Base-by-base conservation (phyloP, 2,113 vertebrate genomes). In the Equus quagga region DNA sequence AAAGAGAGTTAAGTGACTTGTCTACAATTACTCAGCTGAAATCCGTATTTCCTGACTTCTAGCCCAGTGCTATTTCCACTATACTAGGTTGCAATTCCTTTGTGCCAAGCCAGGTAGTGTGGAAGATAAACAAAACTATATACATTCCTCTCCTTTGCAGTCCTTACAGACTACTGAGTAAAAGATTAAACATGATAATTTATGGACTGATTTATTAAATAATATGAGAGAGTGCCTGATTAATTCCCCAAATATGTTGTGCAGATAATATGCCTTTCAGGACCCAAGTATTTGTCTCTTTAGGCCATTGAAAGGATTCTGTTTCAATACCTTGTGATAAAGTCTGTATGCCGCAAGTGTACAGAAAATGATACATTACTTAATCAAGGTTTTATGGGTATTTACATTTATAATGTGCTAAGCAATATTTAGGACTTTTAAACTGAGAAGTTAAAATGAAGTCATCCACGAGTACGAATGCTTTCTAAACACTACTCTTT, bases 1-100 rank as follows among this genome's bases (percentile, higher is more conserved):
- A 62, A 58, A 87, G 70, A 65, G 72, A 88, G 56, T 86, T 87
- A 46, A 70, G 46, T 84, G 88, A 79, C 60, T 84, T 85, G 49
- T 58, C 80, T 85, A 28, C 31, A 87, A 12, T 83, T 64, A 81
- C 64, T 86, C 75, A 67, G 76, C 91, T 88, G 60, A 96, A 95
- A 65, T 64, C 41, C n/a, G 10, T 92, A 17, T 84, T 97, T 93
- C 79, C 89, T 89, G 51, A 82, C 80, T 73, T 92, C 51, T 67
- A 49, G 49, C 28, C 54, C 44, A 36, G 46, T 89, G 83, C 73
- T 91, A 5, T 58, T 94, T 90, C 41, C 60, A 91, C 49, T 64
- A 19, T 15, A 51, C 51, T 44, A 24, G 31, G 28, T 41, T 78
- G 18, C 88, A 81, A 84, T 72, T n/a, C 18, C 60, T 79, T 90